A percentile compares a stretch with the other conserved stretches of the same genome.
Conservation (phyloP, 2,113 vertebrate species). For the Dicrurus megarhynchus region DNA sequence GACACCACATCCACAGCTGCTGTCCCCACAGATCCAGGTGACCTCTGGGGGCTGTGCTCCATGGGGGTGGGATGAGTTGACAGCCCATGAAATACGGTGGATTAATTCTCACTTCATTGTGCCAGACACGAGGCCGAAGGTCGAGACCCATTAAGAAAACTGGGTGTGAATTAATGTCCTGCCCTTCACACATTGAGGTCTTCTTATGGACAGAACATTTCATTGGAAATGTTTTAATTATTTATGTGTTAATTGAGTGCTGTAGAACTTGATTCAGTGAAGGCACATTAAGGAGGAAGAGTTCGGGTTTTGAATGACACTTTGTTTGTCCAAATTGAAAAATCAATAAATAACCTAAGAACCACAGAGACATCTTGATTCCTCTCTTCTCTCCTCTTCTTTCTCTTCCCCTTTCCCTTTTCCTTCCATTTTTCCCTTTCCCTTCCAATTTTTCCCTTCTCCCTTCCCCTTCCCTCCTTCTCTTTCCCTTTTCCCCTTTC, state of each 20-base stretch:
- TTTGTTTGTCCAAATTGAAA: not conserved
- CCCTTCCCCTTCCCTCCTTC: not conserved
- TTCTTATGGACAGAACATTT: not conserved
- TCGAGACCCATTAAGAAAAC: conserved; percentile 27
- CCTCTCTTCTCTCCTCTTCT: not conserved
- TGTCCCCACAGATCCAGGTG: not conserved
- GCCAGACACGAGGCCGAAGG: not conserved
- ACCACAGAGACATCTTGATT: not conserved
- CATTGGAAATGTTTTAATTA: conserved; percentile 40
- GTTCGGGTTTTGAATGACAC: not conserved
- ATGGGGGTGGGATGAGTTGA: not conserved
- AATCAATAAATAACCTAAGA: not conserved
- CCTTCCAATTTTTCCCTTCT: not conserved
- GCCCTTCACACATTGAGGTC: not conserved
- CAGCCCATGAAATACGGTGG: not conserved
- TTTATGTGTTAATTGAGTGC: conserved; percentile 36
- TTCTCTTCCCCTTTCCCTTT: too few species aligned
- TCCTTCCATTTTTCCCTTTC: not conserved
- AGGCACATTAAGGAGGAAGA: not conserved
- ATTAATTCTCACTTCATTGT: conserved; percentile 49
- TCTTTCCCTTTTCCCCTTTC: too few species aligned
- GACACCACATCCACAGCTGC: not conserved
- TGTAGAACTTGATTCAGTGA: not conserved
- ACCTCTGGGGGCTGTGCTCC: not conserved
- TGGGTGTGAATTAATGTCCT: conserved; percentile 28